Evolutionary conservation across 2,888 invertebrate species (phyloP), one percentile per base, ranked within the genome.

Genomic region (Conchocele bisecta): DNA sequence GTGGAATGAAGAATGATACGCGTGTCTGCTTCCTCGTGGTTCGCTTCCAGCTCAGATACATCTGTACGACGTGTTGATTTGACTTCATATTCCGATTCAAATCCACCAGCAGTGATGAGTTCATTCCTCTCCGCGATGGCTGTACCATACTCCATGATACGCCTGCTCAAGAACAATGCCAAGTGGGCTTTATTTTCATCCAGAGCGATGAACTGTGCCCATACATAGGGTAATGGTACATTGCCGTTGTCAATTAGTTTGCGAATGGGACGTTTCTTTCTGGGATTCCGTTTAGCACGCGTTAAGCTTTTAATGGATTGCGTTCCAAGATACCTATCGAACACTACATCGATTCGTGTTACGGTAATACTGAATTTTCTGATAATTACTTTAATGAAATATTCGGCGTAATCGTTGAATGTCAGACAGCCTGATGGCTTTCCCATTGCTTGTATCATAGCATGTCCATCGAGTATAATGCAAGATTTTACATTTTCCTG

Each of bases 171-270:
- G 44, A 69, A 61, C 0, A 11, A n/a, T 22, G 54, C 61, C 15
- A 70, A 41, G 28, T 68, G 48, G 13, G 56, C 54, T 48, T 61
- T 71, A 39, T 71, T 71, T 22, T 71, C 71, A 29, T 44, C 41
- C 22, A 53, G 20, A n/a, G 51, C 46, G 22, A 71, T 69, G 48
- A 70, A 71, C 24, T 60, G 33, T 17, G 33, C 58, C 60, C 60
- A 70, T 24, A 22, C 41, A n/a, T n/a, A n/a, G 20, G 28, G 63
- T 29, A 31, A 48, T 24, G 37, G 50, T 66, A 39, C 35, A 46
- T 33, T 15, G n/a, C n/a, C n/a, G n/a, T n/a, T n/a, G n/a, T n/a
- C n/a, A n/a, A n/a, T n/a, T n/a, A n/a, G n/a, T 44, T 66, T 58
- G 9, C 37, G 11, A 22, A 35, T 35, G 1, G 37, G 37, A 15